Evolutionary conservation across 2,113 vertebrate species (phyloP), one percentile per base, ranked within the genome.

Genomic region (Oreochromis aureus): DNA sequence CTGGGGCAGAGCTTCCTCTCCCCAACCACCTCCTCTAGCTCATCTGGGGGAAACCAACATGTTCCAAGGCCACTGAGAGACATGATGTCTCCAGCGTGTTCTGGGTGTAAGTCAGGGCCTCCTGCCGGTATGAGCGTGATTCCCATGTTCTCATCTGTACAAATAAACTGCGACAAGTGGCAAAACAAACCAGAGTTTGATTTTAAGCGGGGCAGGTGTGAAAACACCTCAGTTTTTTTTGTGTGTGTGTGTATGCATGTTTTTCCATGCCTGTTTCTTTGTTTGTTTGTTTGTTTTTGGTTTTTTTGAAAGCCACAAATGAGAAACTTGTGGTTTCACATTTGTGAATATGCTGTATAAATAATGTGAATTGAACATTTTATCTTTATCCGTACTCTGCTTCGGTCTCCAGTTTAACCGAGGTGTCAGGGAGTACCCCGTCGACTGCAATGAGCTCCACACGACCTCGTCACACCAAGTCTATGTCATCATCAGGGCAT

Each of bases 401-500:
- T 32, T 61, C 32, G 10, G 4, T 34, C 24, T 19, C 9, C 87
- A 99, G 98, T 96, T 95, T 99, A 87, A 99, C 97, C 0, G 98
- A 99, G 95, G 97, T 99, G 97, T 99, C 98, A 22, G 96, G 97
- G 19, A 98, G 97, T 93, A 96, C 97, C 3, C 96, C 97, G 2
- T 97, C 96, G 2, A 94, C 96, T 8, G 96, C 96, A 1, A 90
- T 96, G 7, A 93, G 96, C 39, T 97, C 98, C 2, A 94, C 98
- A 0, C 97, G 98, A 36, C 98, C 99, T n/a, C 98, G 99, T 15
- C 99, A 99, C 93, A 98, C 98, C 73, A 99, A 99, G 94, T 99
- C 99, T 53, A 98, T 99, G 98, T 99, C 99, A 1, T 97, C 99
- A 24, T 99, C 99, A n/a, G 97, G 98, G 53, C 99, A 99, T 80